Evolutionary conservation across 2,888 invertebrate genomes (phyloP).

Genomic region (Gymnoscelis rufifasciata): DNA sequence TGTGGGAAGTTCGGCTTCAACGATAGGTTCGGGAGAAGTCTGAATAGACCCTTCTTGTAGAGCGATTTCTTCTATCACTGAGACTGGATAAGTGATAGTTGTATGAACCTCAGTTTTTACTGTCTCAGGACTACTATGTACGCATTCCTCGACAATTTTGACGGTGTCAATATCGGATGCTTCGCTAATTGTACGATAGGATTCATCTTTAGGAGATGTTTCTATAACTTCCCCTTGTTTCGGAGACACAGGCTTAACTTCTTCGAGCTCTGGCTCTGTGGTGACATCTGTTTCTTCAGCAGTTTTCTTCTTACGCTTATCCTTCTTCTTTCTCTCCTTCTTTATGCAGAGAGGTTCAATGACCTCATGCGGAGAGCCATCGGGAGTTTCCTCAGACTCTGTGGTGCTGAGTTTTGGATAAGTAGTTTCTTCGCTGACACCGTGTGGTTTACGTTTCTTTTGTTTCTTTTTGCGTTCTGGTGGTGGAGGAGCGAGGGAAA

Average conservation of each 20-base stretch:
- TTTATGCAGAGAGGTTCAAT: slow-evolving; percentile 41
- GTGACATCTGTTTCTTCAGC: slow-evolving; percentile 44
- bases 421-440: slow-evolving; percentile 59
- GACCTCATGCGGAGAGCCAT: slow-evolving; percentile 49
- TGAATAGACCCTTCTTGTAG: slow-evolving; percentile 78
- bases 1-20: slow-evolving; percentile 46
- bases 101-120: slow-evolving; percentile 68
- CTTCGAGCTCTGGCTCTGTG: slow-evolving; percentile 33
- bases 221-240: slow-evolving; percentile 72
- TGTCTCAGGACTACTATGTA: slow-evolving; percentile 74
- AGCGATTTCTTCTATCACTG: slow-evolving; percentile 79
- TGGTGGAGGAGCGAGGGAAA: slow-evolving; percentile 64
- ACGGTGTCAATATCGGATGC: slow-evolving; percentile 79
- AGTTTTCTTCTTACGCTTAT: slow-evolving; percentile 66
- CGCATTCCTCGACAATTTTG: slow-evolving; percentile 82
- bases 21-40: slow-evolving; percentile 78
- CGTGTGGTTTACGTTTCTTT: slow-evolving; percentile 60
- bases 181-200: slow-evolving; percentile 80
- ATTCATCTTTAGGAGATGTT: slow-evolving; percentile 78
- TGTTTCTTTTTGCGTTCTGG: slow-evolving; percentile 74
- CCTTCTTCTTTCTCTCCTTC: slow-evolving; percentile 58
- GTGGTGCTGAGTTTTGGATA: slow-evolving; percentile 62
- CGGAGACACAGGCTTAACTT: slow-evolving; percentile 58
- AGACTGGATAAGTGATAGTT: slow-evolving; percentile 77
- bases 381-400: slow-evolving; percentile 58